Conservation (phyloP, 2,888 invertebrate species). For the Thera britannica region DNA sequence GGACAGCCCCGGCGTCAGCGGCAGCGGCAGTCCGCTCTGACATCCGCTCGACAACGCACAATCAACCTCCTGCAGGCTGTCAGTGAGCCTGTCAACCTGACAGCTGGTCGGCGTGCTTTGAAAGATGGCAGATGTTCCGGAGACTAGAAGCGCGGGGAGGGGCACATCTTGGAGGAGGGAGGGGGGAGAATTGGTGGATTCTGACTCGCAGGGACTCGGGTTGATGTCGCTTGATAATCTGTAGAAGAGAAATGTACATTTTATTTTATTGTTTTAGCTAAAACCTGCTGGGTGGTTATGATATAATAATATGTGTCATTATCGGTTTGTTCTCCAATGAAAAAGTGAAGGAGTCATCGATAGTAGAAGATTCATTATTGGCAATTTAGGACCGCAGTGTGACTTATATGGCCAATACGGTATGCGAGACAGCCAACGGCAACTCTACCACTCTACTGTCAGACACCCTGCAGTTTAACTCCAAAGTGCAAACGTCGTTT, state of each 20-base stretch:
- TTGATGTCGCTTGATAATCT: slow-evolving; percentile 79
- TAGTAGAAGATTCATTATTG: no score
- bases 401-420: no score
- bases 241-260: slow-evolving; percentile 45
- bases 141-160: slow-evolving; percentile 76
- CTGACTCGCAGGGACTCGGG: slow-evolving; percentile 86
- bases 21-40: slow-evolving; percentile 70
- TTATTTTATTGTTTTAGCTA: not conserved
- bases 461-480: no score
- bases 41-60: slow-evolving; percentile 78
- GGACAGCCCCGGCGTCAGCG: slow-evolving; percentile 74
- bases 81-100: slow-evolving; percentile 48
- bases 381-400: no score
- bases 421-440: no score
- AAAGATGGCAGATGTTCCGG: slow-evolving; percentile 73
- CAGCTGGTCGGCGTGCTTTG: slow-evolving; percentile 70
- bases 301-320: no score
- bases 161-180: slow-evolving; percentile 75
- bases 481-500: no score
- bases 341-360: no score
- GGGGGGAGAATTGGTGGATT: slow-evolving; percentile 86
- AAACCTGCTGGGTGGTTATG: not conserved
- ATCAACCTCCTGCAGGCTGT: slow-evolving; percentile 65
- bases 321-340: no score
- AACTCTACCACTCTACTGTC: no score